Evolutionary conservation across 2,797 vertebrate species (phyloP), one percentile per base, ranked within the genome.

Genomic region (Hypotaenidia philippensis): DNA sequence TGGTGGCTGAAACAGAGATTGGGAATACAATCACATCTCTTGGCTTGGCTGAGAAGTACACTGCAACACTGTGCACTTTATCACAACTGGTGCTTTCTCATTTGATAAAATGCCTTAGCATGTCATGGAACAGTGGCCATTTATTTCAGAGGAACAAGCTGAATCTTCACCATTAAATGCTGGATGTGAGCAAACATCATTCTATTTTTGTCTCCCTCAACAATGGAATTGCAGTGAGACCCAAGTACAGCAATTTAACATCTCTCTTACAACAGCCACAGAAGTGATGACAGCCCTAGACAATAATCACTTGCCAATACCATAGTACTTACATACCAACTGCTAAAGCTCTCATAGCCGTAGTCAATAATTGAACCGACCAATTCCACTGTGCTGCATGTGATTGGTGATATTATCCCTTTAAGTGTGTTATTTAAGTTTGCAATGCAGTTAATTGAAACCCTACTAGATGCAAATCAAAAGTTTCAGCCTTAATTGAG

Each of bases 401-500:
- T 98, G 97, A 98, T 97, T 98, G 97, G 97, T 97, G 98, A 97
- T 98, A 97, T 97, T 98, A 98, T 98, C 96, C 97, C 97, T 97
- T 96, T 98, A 98, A 98, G 97, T 98, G 96, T 97, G 97, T 98
- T 98, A 98, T 98, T 98, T 98, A 98, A 98, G 97, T 98, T 98
- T 98, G 97, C 97, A 98, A 94, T 98, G 98, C 92, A 96, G 98
- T 98, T 98, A 98, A 98, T 98, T 98, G 98, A 98, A 98, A 98
- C 98, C 96, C 97, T 98, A 98, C 98, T 98, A 98, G 97, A 98
- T 98, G 98, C 98, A 98, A 98, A 98, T 98, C 98, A 98, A 98
- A 98, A 98, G 98, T 98, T 98, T 98, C 97, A 98, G 97, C 97
- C 98, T 98, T 98, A 99, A 99, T 99, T 98, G 98, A 99, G 98